Percentiles rank a stretch among this genome's conserved stretches.
Conservation (phyloP, 2,797 vertebrate genomes). For the Craterocephalus amniculus region DNA sequence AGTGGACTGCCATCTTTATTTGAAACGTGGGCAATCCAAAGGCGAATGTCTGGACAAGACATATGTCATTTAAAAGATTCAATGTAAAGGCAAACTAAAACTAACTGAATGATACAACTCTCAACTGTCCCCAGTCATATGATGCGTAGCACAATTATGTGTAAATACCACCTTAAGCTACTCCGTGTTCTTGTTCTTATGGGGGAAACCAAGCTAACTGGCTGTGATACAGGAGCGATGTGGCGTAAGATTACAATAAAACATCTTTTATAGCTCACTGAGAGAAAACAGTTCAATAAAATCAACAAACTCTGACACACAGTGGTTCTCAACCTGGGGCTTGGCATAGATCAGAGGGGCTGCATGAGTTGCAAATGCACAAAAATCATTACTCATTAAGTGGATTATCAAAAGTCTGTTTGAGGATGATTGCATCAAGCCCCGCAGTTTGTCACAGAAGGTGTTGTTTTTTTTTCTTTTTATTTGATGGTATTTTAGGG, state of each 20-base stretch:
- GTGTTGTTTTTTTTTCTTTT: no score
- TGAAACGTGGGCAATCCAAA: no score
- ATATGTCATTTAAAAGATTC: no score
- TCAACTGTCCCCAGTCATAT: no score
- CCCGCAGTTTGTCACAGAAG: background rate
- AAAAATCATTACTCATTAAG: background rate
- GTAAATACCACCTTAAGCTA: no score
- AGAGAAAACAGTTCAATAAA: background rate
- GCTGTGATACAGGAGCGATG: background rate
- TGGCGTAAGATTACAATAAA: background rate
- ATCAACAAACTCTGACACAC: background rate
- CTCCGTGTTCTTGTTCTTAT: background rate
- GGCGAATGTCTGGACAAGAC: no score
- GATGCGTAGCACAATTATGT: no score
- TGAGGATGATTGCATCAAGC: background rate
- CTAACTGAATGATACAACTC: no score
- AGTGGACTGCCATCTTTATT: no score
- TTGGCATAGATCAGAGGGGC: background rate
- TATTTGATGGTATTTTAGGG: background rate
- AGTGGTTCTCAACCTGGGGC: background rate
- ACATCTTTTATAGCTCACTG: background rate
- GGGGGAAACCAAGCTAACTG: background rate
- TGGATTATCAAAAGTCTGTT: background rate
- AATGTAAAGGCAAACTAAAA: no score
- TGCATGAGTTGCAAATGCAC: background rate